Evolutionary conservation across 2,888 invertebrate species (phyloP).

Genomic region (Hypercompe scribonia): DNA sequence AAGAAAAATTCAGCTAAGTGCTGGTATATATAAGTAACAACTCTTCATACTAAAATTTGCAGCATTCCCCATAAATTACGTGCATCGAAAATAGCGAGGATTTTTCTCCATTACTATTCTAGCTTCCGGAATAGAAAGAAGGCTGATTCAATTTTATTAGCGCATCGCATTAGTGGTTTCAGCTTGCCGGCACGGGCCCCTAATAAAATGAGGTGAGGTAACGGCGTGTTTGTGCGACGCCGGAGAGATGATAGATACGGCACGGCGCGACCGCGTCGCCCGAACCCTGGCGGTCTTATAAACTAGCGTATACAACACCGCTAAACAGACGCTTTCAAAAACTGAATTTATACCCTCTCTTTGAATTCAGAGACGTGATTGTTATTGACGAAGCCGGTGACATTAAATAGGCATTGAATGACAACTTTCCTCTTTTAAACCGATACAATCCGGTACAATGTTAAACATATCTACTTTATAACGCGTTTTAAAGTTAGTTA

Average conservation of each 20-base stretch:
- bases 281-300: conserved; percentile 63
- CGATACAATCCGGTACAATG: not conserved
- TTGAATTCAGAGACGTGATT: conserved; percentile 27
- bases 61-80: conserved; percentile 2
- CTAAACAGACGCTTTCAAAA: conserved; percentile 53
- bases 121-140: conserved; percentile 57
- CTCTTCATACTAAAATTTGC: not conserved
- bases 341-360: conserved; percentile 47
- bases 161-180: conserved; percentile 69
- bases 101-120: conserved; percentile 48
- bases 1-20: not conserved
- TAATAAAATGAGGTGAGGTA: conserved; percentile 84
- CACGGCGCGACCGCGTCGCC: conserved; percentile 67
- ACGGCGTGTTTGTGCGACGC: conserved; percentile 79
- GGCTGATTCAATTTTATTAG: conserved; percentile 66
- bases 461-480: too few species aligned
- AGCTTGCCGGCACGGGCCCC: conserved; percentile 67
- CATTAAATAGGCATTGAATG: not conserved
- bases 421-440: not conserved
- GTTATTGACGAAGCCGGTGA: not conserved
- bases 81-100: conserved; percentile 26
- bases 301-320: conserved; percentile 69
- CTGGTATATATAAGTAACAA: not conserved
- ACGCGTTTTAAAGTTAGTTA: too few species aligned
- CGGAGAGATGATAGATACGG: conserved; percentile 82